Conservation (phyloP, 2,888 invertebrate species). For the Rambutsinella grinnellia region DNA sequence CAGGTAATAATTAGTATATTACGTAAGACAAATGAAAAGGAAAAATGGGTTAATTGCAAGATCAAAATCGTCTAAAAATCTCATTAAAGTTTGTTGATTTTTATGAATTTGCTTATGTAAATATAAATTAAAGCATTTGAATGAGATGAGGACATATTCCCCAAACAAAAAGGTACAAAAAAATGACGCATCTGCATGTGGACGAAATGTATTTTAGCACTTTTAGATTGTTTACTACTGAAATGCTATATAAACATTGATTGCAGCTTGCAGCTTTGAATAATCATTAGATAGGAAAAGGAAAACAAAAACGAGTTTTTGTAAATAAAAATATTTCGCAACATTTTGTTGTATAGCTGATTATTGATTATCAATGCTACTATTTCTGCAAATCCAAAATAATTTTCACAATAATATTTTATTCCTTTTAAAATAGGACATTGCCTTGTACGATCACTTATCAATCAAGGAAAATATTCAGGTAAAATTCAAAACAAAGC, state of each 20-base stretch:
- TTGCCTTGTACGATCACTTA: constrained; percentile 90
- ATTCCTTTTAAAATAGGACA: constrained; percentile 76
- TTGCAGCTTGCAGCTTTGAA: no score
- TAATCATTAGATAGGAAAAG: no score
- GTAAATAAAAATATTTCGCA: neutral
- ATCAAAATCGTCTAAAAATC: neutral
- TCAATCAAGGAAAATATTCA: constrained; percentile 76
- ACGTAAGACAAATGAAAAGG: neutral
- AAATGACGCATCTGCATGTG: no score
- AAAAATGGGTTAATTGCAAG: neutral
- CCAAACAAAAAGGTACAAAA: no score
- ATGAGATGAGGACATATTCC: no score
- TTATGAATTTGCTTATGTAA: no score
- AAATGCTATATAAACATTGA: no score
- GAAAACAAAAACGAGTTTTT: neutral
- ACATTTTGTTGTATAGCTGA: neutral
- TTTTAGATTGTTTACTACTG: no score
- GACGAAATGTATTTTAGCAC: no score
- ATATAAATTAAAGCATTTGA: no score
- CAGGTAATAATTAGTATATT: constrained; percentile 72
- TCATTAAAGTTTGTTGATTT: no score
- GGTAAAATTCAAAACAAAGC: no score
- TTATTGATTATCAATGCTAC: neutral
- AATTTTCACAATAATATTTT: constrained; percentile 30
- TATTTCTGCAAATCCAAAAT: neutral